Conservation (phyloP, 2,113 vertebrate genomes). For the Corvus hawaiiensis region DNA sequence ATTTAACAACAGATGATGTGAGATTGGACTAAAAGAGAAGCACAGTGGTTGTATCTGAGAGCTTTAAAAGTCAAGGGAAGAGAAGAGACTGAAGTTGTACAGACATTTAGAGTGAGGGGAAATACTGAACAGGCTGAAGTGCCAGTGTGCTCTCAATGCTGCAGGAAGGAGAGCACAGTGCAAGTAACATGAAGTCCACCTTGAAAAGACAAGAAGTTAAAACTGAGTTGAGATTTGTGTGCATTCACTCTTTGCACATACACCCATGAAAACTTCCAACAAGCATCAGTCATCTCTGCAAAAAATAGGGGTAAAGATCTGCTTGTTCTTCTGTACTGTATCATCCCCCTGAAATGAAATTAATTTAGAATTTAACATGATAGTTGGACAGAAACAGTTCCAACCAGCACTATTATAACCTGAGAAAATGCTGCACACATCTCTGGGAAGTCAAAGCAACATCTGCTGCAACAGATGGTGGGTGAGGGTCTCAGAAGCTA, state of each 20-base stretch:
- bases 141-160: background rate
- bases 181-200: background rate
- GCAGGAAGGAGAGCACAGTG: background rate
- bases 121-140: background rate
- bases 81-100: background rate
- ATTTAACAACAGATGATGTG: background rate
- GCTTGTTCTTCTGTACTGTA: background rate
- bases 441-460: background rate
- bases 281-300: background rate
- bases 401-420: background rate
- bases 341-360: background rate
- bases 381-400: background rate
- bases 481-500: background rate
- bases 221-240: background rate
- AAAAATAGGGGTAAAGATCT: background rate
- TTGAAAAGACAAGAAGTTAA: background rate
- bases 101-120: background rate
- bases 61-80: background rate
- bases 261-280: background rate
- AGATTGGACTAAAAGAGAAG: background rate
- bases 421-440: background rate
- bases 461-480: constrained; percentile 34
- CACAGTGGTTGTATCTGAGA: background rate
- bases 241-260: background rate
- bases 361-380: background rate